These are phyloP conservation scores for Chelonus insularis DNA, from an alignment of 1,140 invertebrate species.

Conservation along the genomic window DNA sequence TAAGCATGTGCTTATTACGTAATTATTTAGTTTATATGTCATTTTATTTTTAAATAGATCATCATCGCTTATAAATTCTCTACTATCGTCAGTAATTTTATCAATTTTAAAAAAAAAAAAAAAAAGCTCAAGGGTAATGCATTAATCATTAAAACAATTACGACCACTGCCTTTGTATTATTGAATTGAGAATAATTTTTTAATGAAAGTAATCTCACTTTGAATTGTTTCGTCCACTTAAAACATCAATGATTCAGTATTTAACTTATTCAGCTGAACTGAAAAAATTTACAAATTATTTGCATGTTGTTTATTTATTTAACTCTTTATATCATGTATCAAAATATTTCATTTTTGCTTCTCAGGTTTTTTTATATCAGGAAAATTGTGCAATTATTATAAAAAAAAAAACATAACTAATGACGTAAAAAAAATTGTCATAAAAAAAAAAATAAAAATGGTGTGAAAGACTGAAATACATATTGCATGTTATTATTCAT, in stretches of 20 bases:
- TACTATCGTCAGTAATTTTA: background rate
- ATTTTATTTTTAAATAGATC: conserved; percentile 7
- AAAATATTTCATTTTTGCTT: too few species aligned
- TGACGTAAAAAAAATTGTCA: too few species aligned
- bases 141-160: conserved; percentile 14
- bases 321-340: too few species aligned
- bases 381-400: too few species aligned
- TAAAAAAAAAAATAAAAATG: too few species aligned
- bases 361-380: too few species aligned
- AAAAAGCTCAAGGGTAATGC: background rate
- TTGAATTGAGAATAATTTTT: background rate
- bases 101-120: background rate
- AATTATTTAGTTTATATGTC: background rate
- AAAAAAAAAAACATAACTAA: too few species aligned
- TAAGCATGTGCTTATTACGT: conserved; percentile 12
- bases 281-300: too few species aligned
- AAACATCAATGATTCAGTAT: background rate
- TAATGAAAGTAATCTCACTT: background rate
- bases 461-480: too few species aligned
- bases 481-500: too few species aligned
- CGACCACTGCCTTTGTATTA: conserved; percentile 17
- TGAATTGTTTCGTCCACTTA: background rate
- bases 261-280: too few species aligned
- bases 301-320: too few species aligned
- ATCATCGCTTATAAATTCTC: background rate